phyloP scores from a whole-genome alignment of 2,113 vertebrate species.

The Rhinoptilus africanus region DNA sequence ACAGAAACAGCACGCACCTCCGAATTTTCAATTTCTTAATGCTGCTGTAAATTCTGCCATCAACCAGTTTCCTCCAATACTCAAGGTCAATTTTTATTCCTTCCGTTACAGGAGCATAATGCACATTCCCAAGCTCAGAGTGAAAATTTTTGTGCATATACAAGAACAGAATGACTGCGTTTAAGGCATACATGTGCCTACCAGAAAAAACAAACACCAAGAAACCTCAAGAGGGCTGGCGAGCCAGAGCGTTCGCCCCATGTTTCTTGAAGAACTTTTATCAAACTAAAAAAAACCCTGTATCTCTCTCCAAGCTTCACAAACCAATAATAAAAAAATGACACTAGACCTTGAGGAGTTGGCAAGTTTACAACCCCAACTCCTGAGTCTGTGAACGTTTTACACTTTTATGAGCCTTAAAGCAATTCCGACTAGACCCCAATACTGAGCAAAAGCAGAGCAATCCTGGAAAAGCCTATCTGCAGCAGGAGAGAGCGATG shows the following conservation, averaged over 20 bases:
- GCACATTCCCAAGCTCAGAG: background rate
- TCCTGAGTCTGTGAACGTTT: background rate
- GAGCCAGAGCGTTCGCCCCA: background rate
- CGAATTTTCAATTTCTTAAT: background rate
- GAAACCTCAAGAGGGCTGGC: background rate
- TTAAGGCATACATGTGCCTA: background rate
- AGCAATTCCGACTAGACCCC: background rate
- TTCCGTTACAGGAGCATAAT: fast-evolving
- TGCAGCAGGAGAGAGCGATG: background rate
- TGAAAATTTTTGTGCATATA: background rate
- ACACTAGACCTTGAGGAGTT: background rate
- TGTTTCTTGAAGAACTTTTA: background rate
- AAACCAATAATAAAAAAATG: background rate
- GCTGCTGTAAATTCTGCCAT: background rate
- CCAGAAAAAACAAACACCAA: background rate
- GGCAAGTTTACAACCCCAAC: background rate
- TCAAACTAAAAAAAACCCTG: background rate
- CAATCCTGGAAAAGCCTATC: background rate
- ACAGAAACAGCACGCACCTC: background rate
- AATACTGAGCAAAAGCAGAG: background rate
- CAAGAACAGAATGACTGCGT: background rate
- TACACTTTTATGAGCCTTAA: background rate
- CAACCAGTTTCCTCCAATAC: background rate
- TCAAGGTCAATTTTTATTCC: background rate
- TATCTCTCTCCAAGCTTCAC: background rate